Base-by-base conservation (phyloP, 2,797 vertebrate genomes). In the Neomorphus geoffroyi region DNA sequence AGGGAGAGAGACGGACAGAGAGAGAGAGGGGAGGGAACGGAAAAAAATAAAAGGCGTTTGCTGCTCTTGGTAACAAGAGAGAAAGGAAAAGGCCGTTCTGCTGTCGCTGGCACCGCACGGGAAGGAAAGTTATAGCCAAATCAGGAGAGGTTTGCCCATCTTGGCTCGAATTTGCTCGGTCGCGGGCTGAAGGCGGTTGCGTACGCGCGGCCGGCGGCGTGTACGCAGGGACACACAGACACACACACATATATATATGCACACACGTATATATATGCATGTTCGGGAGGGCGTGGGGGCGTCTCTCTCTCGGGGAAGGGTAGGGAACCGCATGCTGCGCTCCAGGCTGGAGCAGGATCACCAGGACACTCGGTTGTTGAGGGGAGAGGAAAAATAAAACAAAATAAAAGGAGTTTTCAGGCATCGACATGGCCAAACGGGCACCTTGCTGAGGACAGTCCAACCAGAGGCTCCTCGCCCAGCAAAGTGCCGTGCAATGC, bases 371-470 rank as follows among this genome's bases (percentile, higher is more conserved):
- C 56, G 88, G 91, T 96, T 97, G 81, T 96, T 61, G 19, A 7
- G 45, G 85, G 28, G 30, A 17, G 30, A 91, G 72, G 95, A 77
- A 92, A 89, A 94, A 35, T 41, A 28, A 94, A 93, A 58, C 90
- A 88, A 94, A 95, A 69, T 95, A 71, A 96, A 89, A 94, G 66
- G 81, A 96, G 93, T 98, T 96, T 97, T 98, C 98, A 99, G 99
- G 99, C 99, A 99, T 98, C 98, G 97, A 98, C 98, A 99, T 99
- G 99, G 99, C 99, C 98, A 99, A 97, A 99, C 98, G 96, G 97
- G 97, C 97, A 98, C 98, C 98, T 98, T 97, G 98, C 98, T 86
- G 98, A 98, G 98, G 98, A 98, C 98, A 98, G 98, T 99, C 99
- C 98, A 99, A 99, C 99, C 98, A 98, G 98, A 99, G 99, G 98